Base-by-base conservation (phyloP, 2,797 vertebrate species). In the Cynodonichthys magdalenae region DNA sequence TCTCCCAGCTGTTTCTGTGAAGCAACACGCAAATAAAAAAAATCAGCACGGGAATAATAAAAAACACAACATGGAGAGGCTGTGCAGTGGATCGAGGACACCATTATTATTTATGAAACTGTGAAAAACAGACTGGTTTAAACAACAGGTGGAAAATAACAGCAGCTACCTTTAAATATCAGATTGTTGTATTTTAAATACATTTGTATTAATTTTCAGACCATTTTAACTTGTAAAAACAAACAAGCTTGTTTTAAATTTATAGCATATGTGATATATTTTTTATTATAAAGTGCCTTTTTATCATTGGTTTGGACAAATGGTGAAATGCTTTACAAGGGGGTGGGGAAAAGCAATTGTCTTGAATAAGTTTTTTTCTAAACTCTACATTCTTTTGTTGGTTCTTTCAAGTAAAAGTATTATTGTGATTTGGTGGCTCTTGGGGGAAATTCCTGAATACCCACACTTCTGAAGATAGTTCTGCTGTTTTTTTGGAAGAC, bases 1-100 rank as follows among this genome's bases (percentile, higher is more conserved):
- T 93, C 91, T 62, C 90, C 93, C 68, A 95, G 77, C 53, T 90
- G 87, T 78, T 93, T 95, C 95, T 95, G 82, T 24, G 71, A 62
- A 52, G 75, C 20, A 47, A 65, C 11, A 76, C 36, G 18, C 8
- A 55, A 67, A 71, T 60, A 14, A 62, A 72, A 64, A 24, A 72
- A 64, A 24, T 53, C 46, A 69, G 14, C 5, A 15, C 3, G 14
- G n/a, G 27, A 2, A 66, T 29, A 49, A 39, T 39, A 12, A 39
- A 49, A 49, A 75, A 68, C 19, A 63, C 24, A 53, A 47, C 0
- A 48, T 12, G 39, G 45, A 55, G 20, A 20, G 6, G 44, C 44
- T 14, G n/a, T 20, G 9, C 2, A 51, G 34, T 63, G 42, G 49
- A 56, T 54, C 2, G 53, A 17, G 7, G 15, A 59, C 27, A 24